Percentiles rank a stretch among this genome's conserved stretches.
phyloP scores from a whole-genome alignment of 2,797 vertebrate species.

The Sebastes oblongus region DNA sequence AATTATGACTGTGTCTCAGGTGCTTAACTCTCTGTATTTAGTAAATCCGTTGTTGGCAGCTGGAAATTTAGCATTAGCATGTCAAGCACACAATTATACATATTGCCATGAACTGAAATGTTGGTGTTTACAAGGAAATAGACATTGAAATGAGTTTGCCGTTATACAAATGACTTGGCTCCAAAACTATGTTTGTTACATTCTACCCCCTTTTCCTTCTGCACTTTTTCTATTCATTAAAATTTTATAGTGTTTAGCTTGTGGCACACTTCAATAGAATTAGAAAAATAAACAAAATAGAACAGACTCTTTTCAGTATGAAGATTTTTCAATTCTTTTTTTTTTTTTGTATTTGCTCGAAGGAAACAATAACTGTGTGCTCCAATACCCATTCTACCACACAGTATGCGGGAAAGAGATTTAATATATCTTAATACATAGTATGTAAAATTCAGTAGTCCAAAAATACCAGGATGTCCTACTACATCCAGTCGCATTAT shows the following conservation, averaged over 20 bases:
- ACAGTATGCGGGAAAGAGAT: too few relatives aligned
- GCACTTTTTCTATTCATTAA: slow-evolving; percentile 10
- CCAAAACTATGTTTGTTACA: not conserved
- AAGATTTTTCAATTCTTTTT: not conserved
- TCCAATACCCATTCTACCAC: too few relatives aligned
- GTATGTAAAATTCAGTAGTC: too few relatives aligned
- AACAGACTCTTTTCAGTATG: not conserved
- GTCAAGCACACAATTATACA: slow-evolving; percentile 43
- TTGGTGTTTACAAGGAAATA: slow-evolving; percentile 53
- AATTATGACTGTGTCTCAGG: slow-evolving; percentile 73
- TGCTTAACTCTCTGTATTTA: slow-evolving; percentile 70
- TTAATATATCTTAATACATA: too few relatives aligned
- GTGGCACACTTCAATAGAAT: not conserved
- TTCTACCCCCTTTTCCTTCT: not conserved
- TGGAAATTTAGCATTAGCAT: slow-evolving; percentile 64
- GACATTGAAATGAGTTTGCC: slow-evolving; percentile 32
- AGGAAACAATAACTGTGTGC: not conserved
- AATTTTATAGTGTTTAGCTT: slow-evolving; percentile 14
- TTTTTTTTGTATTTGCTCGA: not conserved
- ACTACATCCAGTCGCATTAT: too few relatives aligned
- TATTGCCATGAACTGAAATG: slow-evolving; percentile 37
- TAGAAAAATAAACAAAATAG: not conserved
- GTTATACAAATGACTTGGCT: slow-evolving; percentile 30
- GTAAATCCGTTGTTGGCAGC: slow-evolving; percentile 68
- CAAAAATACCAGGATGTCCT: too few relatives aligned